phyloP scores from a whole-genome alignment of 1,140 invertebrate species.

The Brachionus rotundiformis region DNA sequence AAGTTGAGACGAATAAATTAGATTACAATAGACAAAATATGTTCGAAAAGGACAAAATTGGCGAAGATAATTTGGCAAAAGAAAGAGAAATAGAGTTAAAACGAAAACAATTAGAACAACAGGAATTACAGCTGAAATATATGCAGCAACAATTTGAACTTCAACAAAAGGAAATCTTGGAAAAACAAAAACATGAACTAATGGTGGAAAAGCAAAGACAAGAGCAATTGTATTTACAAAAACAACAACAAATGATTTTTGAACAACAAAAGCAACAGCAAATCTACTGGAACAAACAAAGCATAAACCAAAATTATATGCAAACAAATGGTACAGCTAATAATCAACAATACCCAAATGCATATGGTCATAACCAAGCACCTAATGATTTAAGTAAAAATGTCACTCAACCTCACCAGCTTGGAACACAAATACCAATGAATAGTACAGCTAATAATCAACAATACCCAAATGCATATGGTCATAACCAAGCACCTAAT shows the following conservation, averaged over 20 bases:
- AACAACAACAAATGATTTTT: slow-evolving; percentile 25
- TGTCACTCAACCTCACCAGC: not conserved
- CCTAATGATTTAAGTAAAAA: not conserved
- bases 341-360: not conserved
- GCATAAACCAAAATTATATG: not conserved
- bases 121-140: not conserved
- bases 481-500: not conserved
- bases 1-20: not conserved
- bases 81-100: not conserved
- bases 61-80: not conserved
- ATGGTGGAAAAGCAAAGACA: slow-evolving; percentile 38
- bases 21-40: not conserved
- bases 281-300: not conserved
- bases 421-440: too few species aligned
- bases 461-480: not conserved
- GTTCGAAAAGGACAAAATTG: not conserved
- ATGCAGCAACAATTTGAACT: slow-evolving; percentile 38
- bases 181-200: too few species aligned
- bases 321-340: not conserved
- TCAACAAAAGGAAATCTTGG: not conserved
- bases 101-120: not conserved
- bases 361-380: not conserved
- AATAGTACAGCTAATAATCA: not conserved
- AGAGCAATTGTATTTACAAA: not conserved
- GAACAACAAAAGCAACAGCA: slow-evolving; percentile 38